Conservation (phyloP, 2,888 invertebrate genomes). For the Syrista parreyssii region DNA sequence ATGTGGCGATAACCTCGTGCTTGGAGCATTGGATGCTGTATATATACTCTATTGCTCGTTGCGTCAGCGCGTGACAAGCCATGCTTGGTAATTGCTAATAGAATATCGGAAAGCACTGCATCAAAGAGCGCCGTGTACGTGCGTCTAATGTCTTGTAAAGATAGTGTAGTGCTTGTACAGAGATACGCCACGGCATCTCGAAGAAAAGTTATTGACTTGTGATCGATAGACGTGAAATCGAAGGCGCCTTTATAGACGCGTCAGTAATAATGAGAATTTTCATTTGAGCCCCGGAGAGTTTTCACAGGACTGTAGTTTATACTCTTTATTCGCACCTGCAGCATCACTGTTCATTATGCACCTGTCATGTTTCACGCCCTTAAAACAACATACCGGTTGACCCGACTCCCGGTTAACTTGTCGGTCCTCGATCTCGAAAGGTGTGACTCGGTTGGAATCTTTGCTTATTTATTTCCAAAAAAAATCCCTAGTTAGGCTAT, state of each 20-base stretch:
- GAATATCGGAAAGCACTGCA: slow-evolving; percentile 17
- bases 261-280: neutral
- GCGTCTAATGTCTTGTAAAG: neutral
- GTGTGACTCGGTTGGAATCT: slow-evolving; percentile 34
- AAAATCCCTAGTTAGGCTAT: slow-evolving; percentile 3
- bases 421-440: slow-evolving; percentile 17
- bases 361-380: slow-evolving; percentile 64
- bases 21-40: neutral
- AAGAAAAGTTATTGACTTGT: neutral
- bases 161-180: neutral
- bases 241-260: neutral
- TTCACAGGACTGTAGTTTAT: neutral
- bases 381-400: slow-evolving; percentile 53
- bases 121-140: neutral
- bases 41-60: neutral
- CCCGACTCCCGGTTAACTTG: slow-evolving; percentile 12
- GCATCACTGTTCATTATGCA: slow-evolving; percentile 55
- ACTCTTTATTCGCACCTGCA: slow-evolving; percentile 55
- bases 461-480: slow-evolving; percentile 58
- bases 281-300: neutral
- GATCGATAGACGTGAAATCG: neutral
- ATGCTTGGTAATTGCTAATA: slow-evolving; percentile 21
- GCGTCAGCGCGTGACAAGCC: slow-evolving; percentile 30
- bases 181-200: neutral
- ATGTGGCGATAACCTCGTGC: slow-evolving; percentile 11